A percentile compares a stretch with the other conserved stretches of the same genome.
These are phyloP conservation scores for Tachysurus vachellii DNA, from an alignment of 2,113 vertebrate genomes.

Conservation along the genomic window DNA sequence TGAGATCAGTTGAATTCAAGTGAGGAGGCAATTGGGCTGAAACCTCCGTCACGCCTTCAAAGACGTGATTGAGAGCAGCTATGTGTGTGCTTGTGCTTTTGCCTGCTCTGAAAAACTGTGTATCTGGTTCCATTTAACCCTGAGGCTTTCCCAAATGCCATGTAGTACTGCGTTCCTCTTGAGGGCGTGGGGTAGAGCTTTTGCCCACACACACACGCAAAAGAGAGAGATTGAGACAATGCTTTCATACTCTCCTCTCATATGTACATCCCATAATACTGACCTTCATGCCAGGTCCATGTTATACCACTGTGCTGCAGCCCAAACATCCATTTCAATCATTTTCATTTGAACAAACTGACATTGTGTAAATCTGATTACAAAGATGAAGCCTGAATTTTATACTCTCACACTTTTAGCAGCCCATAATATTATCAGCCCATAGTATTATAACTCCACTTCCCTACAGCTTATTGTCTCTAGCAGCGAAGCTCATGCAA, in stretches of 20 bases:
- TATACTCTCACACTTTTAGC: not conserved
- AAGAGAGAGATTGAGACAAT: not conserved
- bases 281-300: not conserved
- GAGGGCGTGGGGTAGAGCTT: conserved; percentile 19
- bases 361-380: not conserved
- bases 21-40: not conserved
- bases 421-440: not conserved
- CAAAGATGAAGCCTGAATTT: not conserved
- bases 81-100: not conserved
- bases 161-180: conserved; percentile 17
- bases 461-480: not conserved
- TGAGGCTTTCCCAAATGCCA: conserved; percentile 21
- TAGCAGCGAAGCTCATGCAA: not conserved
- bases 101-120: conserved; percentile 15
- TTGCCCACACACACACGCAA: not conserved
- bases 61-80: too few species aligned
- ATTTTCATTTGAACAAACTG: not conserved
- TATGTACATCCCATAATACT: not conserved
- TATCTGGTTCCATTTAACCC: conserved; percentile 34
- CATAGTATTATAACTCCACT: not conserved
- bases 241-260: not conserved
- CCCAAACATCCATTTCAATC: not conserved
- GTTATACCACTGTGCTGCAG: not conserved
- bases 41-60: not conserved
- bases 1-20: not conserved